Percentiles rank a stretch among this genome's conserved stretches.
Evolutionary conservation across 2,113 vertebrate species (phyloP).

Genomic region (Circaetus cinerascens): DNA sequence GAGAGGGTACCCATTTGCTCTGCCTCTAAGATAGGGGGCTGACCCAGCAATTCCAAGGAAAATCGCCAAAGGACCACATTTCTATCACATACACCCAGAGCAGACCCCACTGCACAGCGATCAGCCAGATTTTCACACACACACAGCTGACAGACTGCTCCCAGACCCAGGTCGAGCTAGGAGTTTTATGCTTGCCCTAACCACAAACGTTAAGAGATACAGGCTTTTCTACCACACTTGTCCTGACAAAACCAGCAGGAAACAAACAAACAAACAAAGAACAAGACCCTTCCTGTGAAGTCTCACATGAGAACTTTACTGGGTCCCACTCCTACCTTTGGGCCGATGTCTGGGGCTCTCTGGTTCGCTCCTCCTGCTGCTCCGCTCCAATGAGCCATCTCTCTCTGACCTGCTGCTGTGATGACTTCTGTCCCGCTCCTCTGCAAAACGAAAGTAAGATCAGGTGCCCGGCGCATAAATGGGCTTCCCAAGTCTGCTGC

Average conservation of each 20-base stretch:
- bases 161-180: accelerated
- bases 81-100: neutral
- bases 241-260: neutral
- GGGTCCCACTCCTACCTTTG: slow-evolving; percentile 74
- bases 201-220: neutral
- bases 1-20: neutral
- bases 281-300: neutral
- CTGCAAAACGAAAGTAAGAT: slow-evolving; percentile 43
- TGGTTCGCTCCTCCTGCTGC: slow-evolving; percentile 85
- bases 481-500: neutral
- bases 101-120: accelerated
- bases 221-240: neutral
- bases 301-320: accelerated
- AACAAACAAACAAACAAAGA: neutral
- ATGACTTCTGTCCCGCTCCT: slow-evolving; percentile 81
- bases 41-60: neutral
- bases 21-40: neutral
- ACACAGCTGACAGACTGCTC: neutral
- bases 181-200: neutral
- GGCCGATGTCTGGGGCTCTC: slow-evolving; percentile 85
- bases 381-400: slow-evolving; percentile 82
- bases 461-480: neutral
- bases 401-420: slow-evolving; percentile 78
- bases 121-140: neutral
- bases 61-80: neutral